Evolutionary conservation across 2,888 invertebrate species (phyloP), one percentile per base, ranked within the genome.

Genomic region (Phaonia tiefii): DNA sequence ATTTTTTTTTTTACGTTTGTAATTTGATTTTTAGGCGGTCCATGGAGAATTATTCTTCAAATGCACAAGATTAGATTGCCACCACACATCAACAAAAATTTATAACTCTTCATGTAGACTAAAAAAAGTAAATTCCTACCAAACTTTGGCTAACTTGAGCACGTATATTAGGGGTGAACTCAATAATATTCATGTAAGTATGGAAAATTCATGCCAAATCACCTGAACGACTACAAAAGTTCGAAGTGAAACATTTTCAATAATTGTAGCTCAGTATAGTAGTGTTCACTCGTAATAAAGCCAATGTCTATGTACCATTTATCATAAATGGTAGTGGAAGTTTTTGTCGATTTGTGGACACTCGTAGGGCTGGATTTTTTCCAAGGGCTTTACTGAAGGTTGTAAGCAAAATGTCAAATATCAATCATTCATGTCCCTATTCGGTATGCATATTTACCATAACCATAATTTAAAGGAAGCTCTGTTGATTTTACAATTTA

Each of bases 401-500:
- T 26, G 13, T 75, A 17, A 39, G 1, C 2, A n/a, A 31, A 39
- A 58, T 15, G 25, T 26, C 75, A 0, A 75, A 75, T 42, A 8
- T 75, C 0, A 69, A 69, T 69, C 75, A 75, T 26, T 39, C 67
- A 0, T 75, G 75, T 69, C 75, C 75, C 2, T 75, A 42, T 26
- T 4, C 2, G 39, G 75, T 75, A 58, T 31, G 31, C 8, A 5
- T 3, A n/a, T n/a, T n/a, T 31, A 31, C 8, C 4, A 8, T 8
- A 5, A 5, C 8, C 8, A 31, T 31, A 31, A 5, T 31, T 31
- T 31, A 8, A 5, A 31, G 8, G 8, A 8, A 5, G 8, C 8
- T 31, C 8, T 31, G 8, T 8, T 31, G 3, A 31, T 31, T 31
- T 31, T n/a, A n/a, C n/a, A n/a, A n/a, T n/a, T n/a, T n/a, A n/a